Conservation (phyloP, 2,113 vertebrate genomes). For the Eclectus roratus region DNA sequence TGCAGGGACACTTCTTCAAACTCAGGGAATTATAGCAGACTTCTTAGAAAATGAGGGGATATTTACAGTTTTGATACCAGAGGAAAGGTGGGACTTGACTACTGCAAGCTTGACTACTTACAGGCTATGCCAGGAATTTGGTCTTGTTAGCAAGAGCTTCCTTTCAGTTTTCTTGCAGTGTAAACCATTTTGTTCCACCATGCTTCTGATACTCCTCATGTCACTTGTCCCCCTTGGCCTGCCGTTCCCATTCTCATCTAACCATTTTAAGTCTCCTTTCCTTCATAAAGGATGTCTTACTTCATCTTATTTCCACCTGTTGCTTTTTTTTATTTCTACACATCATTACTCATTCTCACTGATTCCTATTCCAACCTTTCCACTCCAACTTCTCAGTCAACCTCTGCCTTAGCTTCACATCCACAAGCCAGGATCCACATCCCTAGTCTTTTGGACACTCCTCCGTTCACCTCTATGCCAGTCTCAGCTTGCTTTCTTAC, state of each 20-base stretch:
- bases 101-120: not conserved
- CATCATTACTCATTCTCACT: not conserved
- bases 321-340: not conserved
- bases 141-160: not conserved
- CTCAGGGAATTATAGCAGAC: not conserved
- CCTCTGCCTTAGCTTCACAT: not conserved
- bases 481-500: not conserved
- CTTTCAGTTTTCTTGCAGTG: not conserved
- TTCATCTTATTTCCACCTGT: not conserved
- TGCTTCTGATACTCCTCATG: not conserved
- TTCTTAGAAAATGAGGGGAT: not conserved
- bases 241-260: not conserved
- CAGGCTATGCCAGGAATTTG: not conserved
- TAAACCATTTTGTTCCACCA: not conserved
- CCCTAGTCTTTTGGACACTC: not conserved
- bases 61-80: not conserved
- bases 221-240: not conserved
- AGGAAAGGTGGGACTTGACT: not conserved
- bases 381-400: not conserved
- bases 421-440: not conserved
- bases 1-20: not conserved
- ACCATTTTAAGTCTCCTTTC: not conserved
- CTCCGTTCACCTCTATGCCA: not conserved
- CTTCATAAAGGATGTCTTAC: not conserved
- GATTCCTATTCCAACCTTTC: not conserved